Evolutionary conservation across 1,140 invertebrate species (phyloP).

Genomic region (Bombus polaris): DNA sequence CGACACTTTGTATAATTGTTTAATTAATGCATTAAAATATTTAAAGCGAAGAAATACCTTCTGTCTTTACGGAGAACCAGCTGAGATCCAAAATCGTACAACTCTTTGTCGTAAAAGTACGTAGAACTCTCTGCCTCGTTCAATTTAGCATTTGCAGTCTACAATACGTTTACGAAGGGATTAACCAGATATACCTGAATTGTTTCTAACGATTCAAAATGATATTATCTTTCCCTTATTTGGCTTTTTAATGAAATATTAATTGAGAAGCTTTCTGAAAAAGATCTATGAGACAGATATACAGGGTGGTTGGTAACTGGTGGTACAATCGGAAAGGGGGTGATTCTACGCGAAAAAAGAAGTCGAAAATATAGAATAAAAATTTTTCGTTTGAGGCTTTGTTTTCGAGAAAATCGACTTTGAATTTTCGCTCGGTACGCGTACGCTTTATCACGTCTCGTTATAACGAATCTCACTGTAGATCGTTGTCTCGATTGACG

Average conservation of each 20-base stretch:
- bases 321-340: no score
- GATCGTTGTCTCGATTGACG: no score
- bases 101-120: slow-evolving; percentile 66
- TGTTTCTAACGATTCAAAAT: not conserved
- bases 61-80: slow-evolving; percentile 57
- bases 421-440: no score
- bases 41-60: slow-evolving; percentile 55
- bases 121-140: slow-evolving; percentile 60
- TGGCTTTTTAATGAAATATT: not conserved
- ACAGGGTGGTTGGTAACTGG: no score
- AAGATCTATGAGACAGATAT: not conserved
- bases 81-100: slow-evolving; percentile 75
- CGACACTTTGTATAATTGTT: no score
- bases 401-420: no score
- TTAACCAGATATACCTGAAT: not conserved
- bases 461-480: no score
- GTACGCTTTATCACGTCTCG: no score
- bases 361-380: no score
- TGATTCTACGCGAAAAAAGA: no score
- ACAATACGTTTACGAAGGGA: not conserved
- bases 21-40: not conserved
- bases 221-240: not conserved
- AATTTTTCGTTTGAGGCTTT: no score
- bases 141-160: slow-evolving; percentile 60
- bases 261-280: not conserved